Evolutionary conservation across 2,797 vertebrate genomes (phyloP).

Genomic region (Hyperoplus immaculatus): DNA sequence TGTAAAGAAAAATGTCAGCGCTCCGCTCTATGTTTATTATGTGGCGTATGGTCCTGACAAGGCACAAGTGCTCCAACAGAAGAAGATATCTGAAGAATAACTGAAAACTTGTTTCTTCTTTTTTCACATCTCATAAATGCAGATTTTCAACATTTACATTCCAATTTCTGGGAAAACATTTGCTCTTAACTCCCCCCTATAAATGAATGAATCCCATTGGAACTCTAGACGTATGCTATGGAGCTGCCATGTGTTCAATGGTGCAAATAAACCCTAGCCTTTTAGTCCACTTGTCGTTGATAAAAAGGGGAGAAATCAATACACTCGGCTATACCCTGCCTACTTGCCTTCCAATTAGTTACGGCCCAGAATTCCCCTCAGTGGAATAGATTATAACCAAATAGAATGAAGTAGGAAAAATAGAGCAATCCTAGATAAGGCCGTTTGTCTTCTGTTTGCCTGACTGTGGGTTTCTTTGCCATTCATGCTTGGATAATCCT

Average conservation of each 20-base stretch:
- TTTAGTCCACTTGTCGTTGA: conserved; percentile 59
- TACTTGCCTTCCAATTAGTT: conserved; percentile 79
- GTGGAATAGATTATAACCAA: conserved; percentile 58
- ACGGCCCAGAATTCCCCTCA: conserved; percentile 68
- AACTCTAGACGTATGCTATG: conserved; percentile 33
- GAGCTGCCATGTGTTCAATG: conserved; percentile 45
- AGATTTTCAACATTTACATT: conserved; percentile 69
- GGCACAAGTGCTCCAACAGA: no score
- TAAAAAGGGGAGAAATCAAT: conserved; percentile 73
- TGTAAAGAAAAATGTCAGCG: no score
- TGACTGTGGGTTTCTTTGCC: conserved; percentile 71
- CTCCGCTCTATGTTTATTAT: no score
- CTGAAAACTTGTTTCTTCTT: conserved; percentile 16
- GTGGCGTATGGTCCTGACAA: no score
- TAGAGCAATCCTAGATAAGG: conserved; percentile 38
- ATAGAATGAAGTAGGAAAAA: conserved; percentile 24
- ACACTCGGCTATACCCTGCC: conserved; percentile 55
- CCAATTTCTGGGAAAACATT: conserved; percentile 53
- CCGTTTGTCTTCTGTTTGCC: conserved; percentile 72
- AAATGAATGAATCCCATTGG: conserved; percentile 79
- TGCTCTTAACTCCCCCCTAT: conserved; percentile 35
- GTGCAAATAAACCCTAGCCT: conserved; percentile 20
- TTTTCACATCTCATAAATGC: conserved; percentile 41
- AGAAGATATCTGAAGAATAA: no score
- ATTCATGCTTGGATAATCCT: conserved; percentile 69